Conservation (phyloP, 1,140 invertebrate species). For the Trichonephila clavipes region DNA sequence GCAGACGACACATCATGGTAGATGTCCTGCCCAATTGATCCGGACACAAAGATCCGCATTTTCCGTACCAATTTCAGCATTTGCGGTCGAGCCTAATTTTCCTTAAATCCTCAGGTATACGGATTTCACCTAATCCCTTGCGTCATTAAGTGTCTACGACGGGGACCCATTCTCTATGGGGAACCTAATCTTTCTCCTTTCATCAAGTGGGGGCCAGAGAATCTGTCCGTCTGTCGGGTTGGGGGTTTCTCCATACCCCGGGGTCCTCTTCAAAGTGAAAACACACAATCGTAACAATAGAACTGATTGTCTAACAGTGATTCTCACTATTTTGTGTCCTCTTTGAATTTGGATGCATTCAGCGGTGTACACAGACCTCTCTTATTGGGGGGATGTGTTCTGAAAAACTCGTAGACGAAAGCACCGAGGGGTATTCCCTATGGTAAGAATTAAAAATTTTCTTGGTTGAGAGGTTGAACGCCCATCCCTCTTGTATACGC, state of each 20-base stretch:
- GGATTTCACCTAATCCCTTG: conserved; percentile 61
- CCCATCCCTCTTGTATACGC: too few species aligned
- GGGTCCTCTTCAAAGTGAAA: background rate
- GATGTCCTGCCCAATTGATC: background rate
- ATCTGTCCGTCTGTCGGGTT: background rate
- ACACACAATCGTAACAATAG: too few species aligned
- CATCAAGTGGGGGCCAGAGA: conserved; percentile 1
- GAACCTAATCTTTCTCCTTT: conserved; percentile 58
- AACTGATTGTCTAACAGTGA: too few species aligned
- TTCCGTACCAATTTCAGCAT: conserved; percentile 21
- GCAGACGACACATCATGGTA: background rate
- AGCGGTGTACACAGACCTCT: too few species aligned
- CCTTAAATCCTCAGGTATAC: conserved; percentile 26
- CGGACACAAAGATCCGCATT: conserved; percentile 25
- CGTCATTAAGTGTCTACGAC: conserved; percentile 56
- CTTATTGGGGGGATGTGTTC: too few species aligned
- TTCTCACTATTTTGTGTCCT: too few species aligned
- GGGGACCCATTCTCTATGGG: conserved; percentile 13
- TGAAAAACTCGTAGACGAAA: too few species aligned
- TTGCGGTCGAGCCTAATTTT: conserved; percentile 72
- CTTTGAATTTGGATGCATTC: too few species aligned
- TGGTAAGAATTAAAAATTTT: too few species aligned
- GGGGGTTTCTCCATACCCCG: background rate
- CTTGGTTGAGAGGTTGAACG: too few species aligned
- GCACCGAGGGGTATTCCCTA: too few species aligned